Evolutionary conservation across 1,140 invertebrate species (phyloP).

Genomic region (Gyrodactylus bullatarudis): DNA sequence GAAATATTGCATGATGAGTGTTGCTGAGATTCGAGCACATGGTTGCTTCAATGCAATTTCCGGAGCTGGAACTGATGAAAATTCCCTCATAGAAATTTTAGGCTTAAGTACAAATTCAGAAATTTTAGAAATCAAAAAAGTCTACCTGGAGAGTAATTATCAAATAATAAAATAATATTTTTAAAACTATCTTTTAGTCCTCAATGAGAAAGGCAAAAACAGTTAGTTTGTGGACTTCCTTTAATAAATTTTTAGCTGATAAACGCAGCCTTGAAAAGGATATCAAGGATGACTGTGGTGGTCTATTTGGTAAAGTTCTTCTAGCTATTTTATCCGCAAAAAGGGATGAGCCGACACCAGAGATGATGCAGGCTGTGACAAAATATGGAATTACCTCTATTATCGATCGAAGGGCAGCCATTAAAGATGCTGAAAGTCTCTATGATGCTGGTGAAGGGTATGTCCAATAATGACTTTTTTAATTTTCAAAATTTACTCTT

Average conservation of each 20-base stretch:
- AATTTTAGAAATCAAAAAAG: neutral
- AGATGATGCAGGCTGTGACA: neutral
- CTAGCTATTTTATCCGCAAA: neutral
- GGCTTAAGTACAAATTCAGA: neutral
- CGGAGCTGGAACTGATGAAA: neutral
- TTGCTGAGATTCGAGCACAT: neutral
- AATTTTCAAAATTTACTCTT: no score
- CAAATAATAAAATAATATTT: neutral
- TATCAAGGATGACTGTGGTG: neutral
- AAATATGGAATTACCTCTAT: neutral
- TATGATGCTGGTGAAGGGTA: conserved; percentile 18
- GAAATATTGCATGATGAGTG: neutral
- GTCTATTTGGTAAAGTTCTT: neutral
- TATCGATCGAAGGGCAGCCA: conserved; percentile 9
- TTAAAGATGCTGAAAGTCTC: conserved; percentile 8
- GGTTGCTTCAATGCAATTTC: neutral
- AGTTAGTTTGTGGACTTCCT: neutral
- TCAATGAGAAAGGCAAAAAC: neutral
- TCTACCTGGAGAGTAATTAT: neutral
- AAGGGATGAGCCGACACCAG: neutral
- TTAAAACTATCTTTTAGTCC: neutral
- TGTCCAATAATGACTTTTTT: neutral
- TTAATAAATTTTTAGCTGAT: neutral
- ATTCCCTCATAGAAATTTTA: neutral
- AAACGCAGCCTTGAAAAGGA: neutral